These are phyloP conservation scores for Podarcis raffonei DNA, from an alignment of 2,113 vertebrate species.

Conservation along the genomic window DNA sequence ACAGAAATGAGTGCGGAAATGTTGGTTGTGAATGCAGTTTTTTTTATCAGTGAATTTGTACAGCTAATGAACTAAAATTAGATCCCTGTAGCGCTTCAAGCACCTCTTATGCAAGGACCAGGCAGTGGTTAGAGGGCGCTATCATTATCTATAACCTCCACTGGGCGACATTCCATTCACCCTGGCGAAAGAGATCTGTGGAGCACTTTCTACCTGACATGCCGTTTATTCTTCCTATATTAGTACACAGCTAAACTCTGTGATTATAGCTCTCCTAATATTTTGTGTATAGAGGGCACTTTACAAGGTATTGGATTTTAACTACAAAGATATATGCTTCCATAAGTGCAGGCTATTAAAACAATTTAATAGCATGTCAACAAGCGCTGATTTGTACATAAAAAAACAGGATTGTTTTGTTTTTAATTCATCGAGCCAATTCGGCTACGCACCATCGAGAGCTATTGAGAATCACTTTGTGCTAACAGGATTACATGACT, in stretches of 20 bases:
- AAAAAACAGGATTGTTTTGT: slow-evolving; percentile 70
- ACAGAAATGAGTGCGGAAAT: not conserved
- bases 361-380: slow-evolving; percentile 72
- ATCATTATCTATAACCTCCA: not conserved
- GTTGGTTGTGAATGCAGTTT: not conserved
- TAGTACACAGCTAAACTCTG: slow-evolving; percentile 56
- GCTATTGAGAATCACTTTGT: slow-evolving; percentile 64
- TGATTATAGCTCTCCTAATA: slow-evolving; percentile 66
- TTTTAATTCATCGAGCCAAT: slow-evolving; percentile 60
- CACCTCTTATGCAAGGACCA: not conserved
- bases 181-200: not conserved
- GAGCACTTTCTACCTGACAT: slow-evolving; percentile 21
- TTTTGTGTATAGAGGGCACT: slow-evolving; percentile 64
- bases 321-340: slow-evolving; percentile 70
- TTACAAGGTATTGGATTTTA: slow-evolving; percentile 67
- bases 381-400: slow-evolving; percentile 58
- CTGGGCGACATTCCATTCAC: not conserved
- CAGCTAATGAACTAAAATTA: no score
- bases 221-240: slow-evolving; percentile 34
- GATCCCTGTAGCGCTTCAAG: not conserved
- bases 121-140: no score
- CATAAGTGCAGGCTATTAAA: slow-evolving; percentile 71
- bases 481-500: slow-evolving; percentile 68
- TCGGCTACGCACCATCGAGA: slow-evolving; percentile 51
- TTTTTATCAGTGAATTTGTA: not conserved